Evolutionary conservation across 2,797 vertebrate species (phyloP).

Genomic region (Cetoscarus ocellatus): DNA sequence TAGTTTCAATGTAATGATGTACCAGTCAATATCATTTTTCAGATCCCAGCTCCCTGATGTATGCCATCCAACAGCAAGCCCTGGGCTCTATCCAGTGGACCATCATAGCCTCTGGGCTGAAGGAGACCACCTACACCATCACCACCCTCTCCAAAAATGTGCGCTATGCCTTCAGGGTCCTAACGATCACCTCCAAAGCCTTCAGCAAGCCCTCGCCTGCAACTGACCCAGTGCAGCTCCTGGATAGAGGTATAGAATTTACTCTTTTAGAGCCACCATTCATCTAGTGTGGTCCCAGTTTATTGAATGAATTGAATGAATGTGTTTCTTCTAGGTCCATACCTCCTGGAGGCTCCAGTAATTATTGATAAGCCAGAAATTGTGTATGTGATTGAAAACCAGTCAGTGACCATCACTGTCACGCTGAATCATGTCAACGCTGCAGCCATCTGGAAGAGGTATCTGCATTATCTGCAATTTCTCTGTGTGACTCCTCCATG

Average conservation of each 20-base stretch:
- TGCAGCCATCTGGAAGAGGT: slow-evolving; percentile 93
- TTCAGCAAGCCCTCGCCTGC: slow-evolving; percentile 93
- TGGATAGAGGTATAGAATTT: slow-evolving; percentile 87
- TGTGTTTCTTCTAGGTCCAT: slow-evolving; percentile 84
- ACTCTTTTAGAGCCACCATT: not conserved
- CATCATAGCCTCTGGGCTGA: slow-evolving; percentile 88
- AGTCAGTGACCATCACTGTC: slow-evolving; percentile 88
- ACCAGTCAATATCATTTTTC: slow-evolving; percentile 21
- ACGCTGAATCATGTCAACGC: slow-evolving; percentile 96
- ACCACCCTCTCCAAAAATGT: slow-evolving; percentile 89
- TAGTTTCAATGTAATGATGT: not conserved
- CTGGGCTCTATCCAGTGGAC: slow-evolving; percentile 95
- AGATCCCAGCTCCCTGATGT: slow-evolving; percentile 92
- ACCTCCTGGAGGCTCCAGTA: slow-evolving; percentile 89
- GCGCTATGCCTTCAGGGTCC: slow-evolving; percentile 92
- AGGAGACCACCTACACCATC: slow-evolving; percentile 87
- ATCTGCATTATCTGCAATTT: slow-evolving; percentile 14
- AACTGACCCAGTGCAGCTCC: slow-evolving; percentile 90
- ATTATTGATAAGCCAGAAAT: slow-evolving; percentile 94
- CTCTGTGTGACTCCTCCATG: not conserved
- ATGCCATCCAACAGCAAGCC: slow-evolving; percentile 95
- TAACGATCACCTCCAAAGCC: slow-evolving; percentile 92
- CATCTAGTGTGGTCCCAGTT: not conserved
- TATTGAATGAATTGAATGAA: not conserved
- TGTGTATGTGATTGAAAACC: slow-evolving; percentile 94